phyloP scores from a whole-genome alignment of 2,888 invertebrate species.

The Tupiocoris notatus region DNA sequence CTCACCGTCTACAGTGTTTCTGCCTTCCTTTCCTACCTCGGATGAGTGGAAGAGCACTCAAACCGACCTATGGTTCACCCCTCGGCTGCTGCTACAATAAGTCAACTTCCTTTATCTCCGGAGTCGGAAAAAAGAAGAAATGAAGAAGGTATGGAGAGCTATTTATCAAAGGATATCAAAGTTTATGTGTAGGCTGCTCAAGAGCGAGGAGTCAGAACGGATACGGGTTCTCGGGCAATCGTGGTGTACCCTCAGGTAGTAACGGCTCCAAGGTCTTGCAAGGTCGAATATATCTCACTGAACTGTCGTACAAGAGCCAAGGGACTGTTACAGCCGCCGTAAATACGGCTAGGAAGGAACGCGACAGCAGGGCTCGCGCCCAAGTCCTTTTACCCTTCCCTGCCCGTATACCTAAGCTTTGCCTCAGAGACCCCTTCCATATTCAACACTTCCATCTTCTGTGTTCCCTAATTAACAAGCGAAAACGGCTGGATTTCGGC shows the following conservation, averaged over 20 bases:
- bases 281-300: slow-evolving; percentile 15
- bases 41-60: too few species aligned
- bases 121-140: neutral
- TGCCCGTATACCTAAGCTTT: neutral
- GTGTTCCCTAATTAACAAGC: slow-evolving; percentile 25
- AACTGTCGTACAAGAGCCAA: slow-evolving; percentile 18
- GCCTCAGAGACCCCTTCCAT: neutral
- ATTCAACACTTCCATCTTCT: neutral
- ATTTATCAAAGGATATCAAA: slow-evolving; percentile 21
- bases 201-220: too few species aligned
- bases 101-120: slow-evolving; percentile 4
- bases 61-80: too few species aligned
- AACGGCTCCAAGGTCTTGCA: neutral
- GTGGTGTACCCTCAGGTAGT: neutral
- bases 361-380: neutral
- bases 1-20: too few species aligned
- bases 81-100: slow-evolving; percentile 1
- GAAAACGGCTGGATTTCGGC: slow-evolving; percentile 12
- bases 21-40: too few species aligned
- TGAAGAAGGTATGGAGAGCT: neutral
- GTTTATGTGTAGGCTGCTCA: slow-evolving; percentile 12
- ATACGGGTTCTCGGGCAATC: neutral
- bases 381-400: neutral
- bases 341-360: slow-evolving; percentile 10
- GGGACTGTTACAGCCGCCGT: slow-evolving; percentile 33